Base-by-base conservation (phyloP, 2,888 invertebrate genomes). In the Cremastinae sp. region DNA sequence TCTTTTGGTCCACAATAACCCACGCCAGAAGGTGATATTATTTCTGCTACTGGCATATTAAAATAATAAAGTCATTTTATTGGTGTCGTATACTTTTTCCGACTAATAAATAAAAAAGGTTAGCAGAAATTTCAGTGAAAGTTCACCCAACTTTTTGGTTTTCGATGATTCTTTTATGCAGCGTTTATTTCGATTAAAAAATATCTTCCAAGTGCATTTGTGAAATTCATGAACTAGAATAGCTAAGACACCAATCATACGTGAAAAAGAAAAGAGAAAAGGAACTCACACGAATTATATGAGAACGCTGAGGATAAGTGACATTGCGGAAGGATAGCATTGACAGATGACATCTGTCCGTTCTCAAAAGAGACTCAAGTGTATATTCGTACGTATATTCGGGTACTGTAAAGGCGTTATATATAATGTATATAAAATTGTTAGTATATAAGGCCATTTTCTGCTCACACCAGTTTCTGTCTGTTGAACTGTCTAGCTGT, bases 311-410 rank as follows among this genome's bases (percentile, higher is more conserved):
- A 56, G 64, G 70, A 56, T 74, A 69, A 74, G 47, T 65, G 68
- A 68, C 72, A 79, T 79, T 62, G 45, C 22, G 55, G 47, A 66
- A 45, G 70, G 70, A 74, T 37, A 81, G 85, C 86, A 88, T 87
- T 86, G 87, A 88, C 87, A 87, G 84, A 79, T 84, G 84, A 85
- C 84, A 86, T 85, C 84, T 84, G 84, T 83, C 84, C 80, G 81
- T 76, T 16, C 75, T 58, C 56, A 39, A 65, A n/a, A 39, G 75
- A 70, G 65, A 39, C 49, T 59, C 45, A 70, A 59, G 65, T 70
- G 64, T 59, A 39, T 10, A 65, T 65, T 59, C 41, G 41, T n/a
- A 41, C 41, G 41, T 10, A 20, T 59, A 56, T 20, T 43, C 18
- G 16, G 18, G 16, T 16, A 37, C 45, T 8, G 47, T 47, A 61